Base-by-base conservation (phyloP, 2,797 vertebrate genomes). In the Poeciliopsis turneri region DNA sequence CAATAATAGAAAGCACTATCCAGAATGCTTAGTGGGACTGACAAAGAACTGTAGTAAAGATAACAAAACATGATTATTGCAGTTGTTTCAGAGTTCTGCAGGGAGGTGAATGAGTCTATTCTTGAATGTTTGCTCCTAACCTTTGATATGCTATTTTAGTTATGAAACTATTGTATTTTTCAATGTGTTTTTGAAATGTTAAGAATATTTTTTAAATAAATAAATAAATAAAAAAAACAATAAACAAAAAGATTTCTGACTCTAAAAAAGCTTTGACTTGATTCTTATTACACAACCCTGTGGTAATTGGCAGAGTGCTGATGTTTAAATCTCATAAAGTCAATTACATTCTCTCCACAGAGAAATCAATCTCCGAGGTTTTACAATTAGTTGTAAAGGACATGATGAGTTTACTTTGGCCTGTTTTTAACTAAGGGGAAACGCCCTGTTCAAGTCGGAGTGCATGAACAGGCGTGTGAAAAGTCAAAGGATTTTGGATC, bases 151-250 rank as follows among this genome's bases (percentile, higher is more conserved):
- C 46, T 85, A 41, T 89, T 87, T 87, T 74, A 74, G 9, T 7
- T 86, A 53, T 84, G 43, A 82, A 68, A 78, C 25, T 90, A 77
- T 77, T 87, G 85, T 91, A 80, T 92, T 93, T 90, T 84, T 88
- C 75, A 81, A 85, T 77, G 79, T 87, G 89, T 74, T 90, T 92
- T 90, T 70, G 83, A 78, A 80, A 55, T 25, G 79, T 89, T 82
- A 87, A 59, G 18, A 85, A 84, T 82, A 82, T 92, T 94, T 94
- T 93, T 85, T 87, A 93, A 93, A 91, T 93, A 91, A 93, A 72
- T 2, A 43, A 43, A 43, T 0, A 30, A 23, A 8, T 28, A 8
- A 51, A 23, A 53, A 53, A 53, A 1, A n/a, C n/a, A n/a, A n/a
- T n/a, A n/a, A n/a, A n/a, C n/a, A n/a, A n/a, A n/a, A n/a, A n/a